Percentiles rank a stretch among this genome's conserved stretches.
These are phyloP conservation scores for Zosterops hypoxanthus DNA, from an alignment of 2,113 vertebrate species.

Conservation along the genomic window DNA sequence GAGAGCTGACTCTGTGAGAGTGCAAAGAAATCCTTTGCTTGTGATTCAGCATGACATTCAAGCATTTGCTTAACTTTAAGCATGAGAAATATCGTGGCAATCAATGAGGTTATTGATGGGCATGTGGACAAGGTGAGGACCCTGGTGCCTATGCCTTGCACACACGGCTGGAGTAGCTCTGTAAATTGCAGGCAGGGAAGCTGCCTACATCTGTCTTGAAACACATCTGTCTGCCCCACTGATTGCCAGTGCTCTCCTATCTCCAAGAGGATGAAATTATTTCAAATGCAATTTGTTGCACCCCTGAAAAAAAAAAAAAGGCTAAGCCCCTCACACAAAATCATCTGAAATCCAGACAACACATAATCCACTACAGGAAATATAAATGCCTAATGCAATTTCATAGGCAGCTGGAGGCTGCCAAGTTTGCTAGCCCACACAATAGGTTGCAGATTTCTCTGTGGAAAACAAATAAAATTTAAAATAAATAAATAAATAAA, in stretches of 20 bases:
- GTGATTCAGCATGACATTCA: background rate
- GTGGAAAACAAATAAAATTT: background rate
- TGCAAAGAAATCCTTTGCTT: rapidly evolving
- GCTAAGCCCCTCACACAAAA: background rate
- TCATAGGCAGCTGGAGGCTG: constrained; percentile 15
- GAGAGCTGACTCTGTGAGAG: background rate
- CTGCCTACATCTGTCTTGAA: background rate
- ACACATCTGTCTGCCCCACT: background rate
- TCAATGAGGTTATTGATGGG: background rate
- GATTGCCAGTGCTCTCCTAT: background rate
- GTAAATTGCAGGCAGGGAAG: background rate
- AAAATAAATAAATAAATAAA: too few relatives aligned
- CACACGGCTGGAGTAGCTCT: background rate
- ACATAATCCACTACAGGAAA: constrained; percentile 48
- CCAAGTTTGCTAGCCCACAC: constrained; percentile 34
- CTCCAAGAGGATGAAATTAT: constrained; percentile 12
- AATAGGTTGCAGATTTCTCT: constrained; percentile 35
- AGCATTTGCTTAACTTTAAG: background rate
- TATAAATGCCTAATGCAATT: constrained; percentile 40
- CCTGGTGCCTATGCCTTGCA: background rate
- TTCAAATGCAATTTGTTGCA: constrained; percentile 22
- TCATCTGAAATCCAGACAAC: background rate
- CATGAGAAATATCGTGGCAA: background rate
- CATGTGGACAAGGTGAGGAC: background rate
- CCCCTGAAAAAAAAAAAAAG: background rate